Conservation (phyloP, 2,888 invertebrate species). For the Pandemis corylana region DNA sequence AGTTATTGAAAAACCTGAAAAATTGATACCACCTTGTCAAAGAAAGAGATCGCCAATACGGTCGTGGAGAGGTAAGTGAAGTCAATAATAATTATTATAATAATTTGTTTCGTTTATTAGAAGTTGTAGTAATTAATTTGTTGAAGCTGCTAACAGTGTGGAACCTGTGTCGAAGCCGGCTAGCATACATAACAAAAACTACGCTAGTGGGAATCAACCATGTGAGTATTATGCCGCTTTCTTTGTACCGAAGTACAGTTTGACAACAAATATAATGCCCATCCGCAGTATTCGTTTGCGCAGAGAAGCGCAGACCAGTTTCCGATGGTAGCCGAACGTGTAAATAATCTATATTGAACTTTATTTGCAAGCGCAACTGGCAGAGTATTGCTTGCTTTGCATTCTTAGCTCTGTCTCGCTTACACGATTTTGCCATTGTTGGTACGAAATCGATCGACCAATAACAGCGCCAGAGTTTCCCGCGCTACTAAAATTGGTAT, state of each 20-base stretch:
- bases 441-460: too few species aligned
- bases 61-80: conserved; percentile 48
- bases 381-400: too few species aligned
- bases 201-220: background rate
- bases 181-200: background rate
- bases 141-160: conserved; percentile 55
- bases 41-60: conserved; percentile 45
- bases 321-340: too few species aligned
- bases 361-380: too few species aligned
- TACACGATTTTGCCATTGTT: too few species aligned
- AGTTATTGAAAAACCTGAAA: background rate
- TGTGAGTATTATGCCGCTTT: conserved; percentile 5
- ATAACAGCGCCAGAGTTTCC: too few species aligned
- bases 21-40: conserved; percentile 36
- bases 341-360: too few species aligned
- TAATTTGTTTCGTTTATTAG: background rate
- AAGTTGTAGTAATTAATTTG: conserved; percentile 38
- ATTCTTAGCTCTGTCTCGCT: too few species aligned
- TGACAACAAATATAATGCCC: too few species aligned
- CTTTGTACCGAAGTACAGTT: background rate
- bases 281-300: too few species aligned
- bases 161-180: conserved; percentile 3
- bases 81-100: background rate
- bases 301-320: too few species aligned
- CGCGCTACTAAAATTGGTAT: too few species aligned